phyloP scores from a whole-genome alignment of 1,140 invertebrate genomes.

The Carposina sasakii region DNA sequence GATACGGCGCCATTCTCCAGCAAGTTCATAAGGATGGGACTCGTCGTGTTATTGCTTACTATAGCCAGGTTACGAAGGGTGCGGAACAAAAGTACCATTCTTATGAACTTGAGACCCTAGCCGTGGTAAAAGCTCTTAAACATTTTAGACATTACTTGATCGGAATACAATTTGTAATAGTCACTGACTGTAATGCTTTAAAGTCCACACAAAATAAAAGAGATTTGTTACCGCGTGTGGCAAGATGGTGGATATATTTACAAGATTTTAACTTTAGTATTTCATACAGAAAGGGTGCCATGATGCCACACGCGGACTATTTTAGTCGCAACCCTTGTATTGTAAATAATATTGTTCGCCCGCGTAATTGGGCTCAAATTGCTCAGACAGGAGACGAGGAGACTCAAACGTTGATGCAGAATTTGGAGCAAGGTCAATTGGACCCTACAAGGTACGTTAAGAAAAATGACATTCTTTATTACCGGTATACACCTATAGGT shows the following conservation, averaged over 20 bases:
- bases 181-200: constrained; percentile 52
- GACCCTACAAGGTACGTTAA: constrained; percentile 6
- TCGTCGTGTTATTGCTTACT: constrained; percentile 36
- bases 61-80: constrained; percentile 25
- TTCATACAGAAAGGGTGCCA: constrained; percentile 35
- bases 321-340: constrained; percentile 32
- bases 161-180: constrained; percentile 44
- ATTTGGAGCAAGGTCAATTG: constrained; percentile 7
- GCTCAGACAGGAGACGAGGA: constrained; percentile 17
- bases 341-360: constrained; percentile 9
- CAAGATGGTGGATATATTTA: no score
- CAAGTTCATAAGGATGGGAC: constrained; percentile 14
- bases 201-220: constrained; percentile 35
- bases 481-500: not conserved
- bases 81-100: constrained; percentile 34
- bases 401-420: constrained; percentile 1
- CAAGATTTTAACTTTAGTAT: no score
- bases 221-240: constrained; percentile 32
- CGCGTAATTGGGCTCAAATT: constrained; percentile 17
- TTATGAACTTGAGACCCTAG: constrained; percentile 40
- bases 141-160: constrained; percentile 40
- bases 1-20: constrained; percentile 31
- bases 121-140: constrained; percentile 35
- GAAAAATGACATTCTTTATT: constrained; percentile 8
- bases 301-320: constrained; percentile 36